These are phyloP conservation scores for Anthophora plumipes DNA, from an alignment of 2,888 invertebrate species.

Conservation along the genomic window DNA sequence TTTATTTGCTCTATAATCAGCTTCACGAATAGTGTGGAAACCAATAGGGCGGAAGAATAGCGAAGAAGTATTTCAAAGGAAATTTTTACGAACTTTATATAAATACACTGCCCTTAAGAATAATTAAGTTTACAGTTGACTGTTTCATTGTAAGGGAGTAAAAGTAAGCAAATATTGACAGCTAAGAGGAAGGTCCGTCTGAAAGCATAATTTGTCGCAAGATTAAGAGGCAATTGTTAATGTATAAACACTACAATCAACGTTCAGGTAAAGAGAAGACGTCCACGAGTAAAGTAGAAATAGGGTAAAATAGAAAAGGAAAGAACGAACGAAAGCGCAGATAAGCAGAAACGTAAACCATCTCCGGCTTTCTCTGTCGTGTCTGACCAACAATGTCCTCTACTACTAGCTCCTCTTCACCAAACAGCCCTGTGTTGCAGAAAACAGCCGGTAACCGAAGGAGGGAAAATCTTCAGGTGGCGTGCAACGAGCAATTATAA, in stretches of 20 bases:
- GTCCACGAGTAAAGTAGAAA: neutral
- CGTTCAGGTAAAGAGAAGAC: too few relatives aligned
- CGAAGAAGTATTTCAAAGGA: too few relatives aligned
- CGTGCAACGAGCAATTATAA: constrained; percentile 33
- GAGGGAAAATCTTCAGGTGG: neutral
- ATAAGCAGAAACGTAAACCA: neutral
- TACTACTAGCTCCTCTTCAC: neutral
- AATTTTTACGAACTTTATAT: too few relatives aligned
- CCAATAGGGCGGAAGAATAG: too few relatives aligned
- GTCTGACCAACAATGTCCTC: constrained; percentile 1
- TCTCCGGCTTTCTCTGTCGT: neutral
- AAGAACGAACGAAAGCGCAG: neutral
- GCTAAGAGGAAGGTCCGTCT: neutral
- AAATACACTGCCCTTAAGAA: too few relatives aligned
- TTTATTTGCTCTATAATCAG: too few relatives aligned
- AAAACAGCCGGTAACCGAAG: neutral
- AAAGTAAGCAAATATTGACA: neutral
- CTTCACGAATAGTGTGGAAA: too few relatives aligned
- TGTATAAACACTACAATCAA: neutral
- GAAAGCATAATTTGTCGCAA: constrained; percentile 8
- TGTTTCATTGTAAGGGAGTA: too few relatives aligned
- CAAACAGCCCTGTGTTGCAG: neutral
- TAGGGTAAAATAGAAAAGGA: neutral
- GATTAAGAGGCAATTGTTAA: neutral
- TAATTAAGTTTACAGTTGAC: too few relatives aligned